Evolutionary conservation across 2,797 vertebrate genomes (phyloP).

Genomic region (Hydrolagus colliei): DNA sequence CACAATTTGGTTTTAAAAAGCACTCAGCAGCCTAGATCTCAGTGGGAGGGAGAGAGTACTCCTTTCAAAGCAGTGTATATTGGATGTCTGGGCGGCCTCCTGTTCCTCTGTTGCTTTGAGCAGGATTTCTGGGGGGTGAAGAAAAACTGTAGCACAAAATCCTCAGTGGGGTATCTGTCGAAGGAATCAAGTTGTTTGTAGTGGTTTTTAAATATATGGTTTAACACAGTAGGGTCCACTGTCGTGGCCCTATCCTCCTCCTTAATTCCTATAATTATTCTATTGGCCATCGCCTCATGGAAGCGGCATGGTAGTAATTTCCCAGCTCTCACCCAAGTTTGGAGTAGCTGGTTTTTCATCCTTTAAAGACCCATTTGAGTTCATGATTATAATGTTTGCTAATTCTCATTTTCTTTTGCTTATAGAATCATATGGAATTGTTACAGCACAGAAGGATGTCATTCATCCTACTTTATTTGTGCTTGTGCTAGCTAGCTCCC

Average conservation of each 20-base stretch:
- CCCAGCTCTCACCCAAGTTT: background rate
- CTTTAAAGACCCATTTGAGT: background rate
- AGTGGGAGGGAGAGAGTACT: no score
- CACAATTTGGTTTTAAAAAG: no score
- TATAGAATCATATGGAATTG: background rate
- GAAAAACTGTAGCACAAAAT: background rate
- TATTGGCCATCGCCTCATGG: conserved; percentile 1
- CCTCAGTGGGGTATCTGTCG: background rate
- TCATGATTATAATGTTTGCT: background rate
- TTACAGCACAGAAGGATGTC: no score
- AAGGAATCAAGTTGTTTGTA: background rate
- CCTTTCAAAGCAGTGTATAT: no score
- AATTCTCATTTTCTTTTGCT: background rate
- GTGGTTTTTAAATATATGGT: background rate
- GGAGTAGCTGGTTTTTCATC: background rate
- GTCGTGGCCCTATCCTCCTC: background rate
- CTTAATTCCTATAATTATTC: conserved; percentile 21
- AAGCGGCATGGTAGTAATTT: background rate
- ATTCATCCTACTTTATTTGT: no score
- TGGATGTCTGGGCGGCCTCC: background rate
- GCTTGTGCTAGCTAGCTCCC: no score
- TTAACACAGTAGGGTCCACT: conserved; percentile 11
- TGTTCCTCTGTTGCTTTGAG: background rate
- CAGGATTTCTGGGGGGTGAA: background rate
- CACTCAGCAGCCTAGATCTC: no score